Evolutionary conservation across 2,113 vertebrate genomes (phyloP).

Genomic region (Myotis yumanensis): DNA sequence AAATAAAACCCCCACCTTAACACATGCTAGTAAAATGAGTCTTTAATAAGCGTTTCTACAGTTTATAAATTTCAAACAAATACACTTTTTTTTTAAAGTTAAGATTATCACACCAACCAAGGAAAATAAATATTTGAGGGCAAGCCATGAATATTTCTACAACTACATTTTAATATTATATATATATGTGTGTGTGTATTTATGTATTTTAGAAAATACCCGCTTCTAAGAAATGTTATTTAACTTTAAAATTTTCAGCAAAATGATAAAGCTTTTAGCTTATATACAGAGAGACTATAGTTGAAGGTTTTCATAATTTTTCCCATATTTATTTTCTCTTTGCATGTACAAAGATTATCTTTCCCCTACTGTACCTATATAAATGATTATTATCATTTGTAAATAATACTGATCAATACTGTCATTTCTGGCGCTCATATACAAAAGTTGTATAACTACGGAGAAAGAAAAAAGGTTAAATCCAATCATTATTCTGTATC

Average conservation of each 20-base stretch:
- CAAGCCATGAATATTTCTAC: background rate
- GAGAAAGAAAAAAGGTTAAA: conserved; percentile 56
- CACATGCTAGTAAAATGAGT: conserved; percentile 73
- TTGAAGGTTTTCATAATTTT: background rate
- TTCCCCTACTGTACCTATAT: background rate
- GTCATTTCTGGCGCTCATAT: conserved; percentile 34
- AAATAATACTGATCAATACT: conserved; percentile 5
- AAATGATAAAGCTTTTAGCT: background rate
- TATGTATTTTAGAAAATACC: background rate
- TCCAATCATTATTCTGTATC: conserved; percentile 57
- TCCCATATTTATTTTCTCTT: conserved; percentile 44
- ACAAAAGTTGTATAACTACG: conserved; percentile 24
- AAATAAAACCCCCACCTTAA: conserved; percentile 75
- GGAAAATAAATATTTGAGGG: conserved; percentile 68
- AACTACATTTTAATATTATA: background rate
- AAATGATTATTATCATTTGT: conserved; percentile 50
- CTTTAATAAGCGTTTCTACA: conserved; percentile 76
- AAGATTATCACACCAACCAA: conserved; percentile 76
- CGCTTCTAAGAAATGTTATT: conserved; percentile 4
- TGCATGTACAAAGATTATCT: background rate
- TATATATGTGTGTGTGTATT: background rate
- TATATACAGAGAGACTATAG: background rate
- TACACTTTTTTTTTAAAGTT: conserved; percentile 66
- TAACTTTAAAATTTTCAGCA: background rate
- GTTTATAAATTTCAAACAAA: conserved; percentile 68